phyloP scores from a whole-genome alignment of 2,113 vertebrate species.

The Indicator indicator region DNA sequence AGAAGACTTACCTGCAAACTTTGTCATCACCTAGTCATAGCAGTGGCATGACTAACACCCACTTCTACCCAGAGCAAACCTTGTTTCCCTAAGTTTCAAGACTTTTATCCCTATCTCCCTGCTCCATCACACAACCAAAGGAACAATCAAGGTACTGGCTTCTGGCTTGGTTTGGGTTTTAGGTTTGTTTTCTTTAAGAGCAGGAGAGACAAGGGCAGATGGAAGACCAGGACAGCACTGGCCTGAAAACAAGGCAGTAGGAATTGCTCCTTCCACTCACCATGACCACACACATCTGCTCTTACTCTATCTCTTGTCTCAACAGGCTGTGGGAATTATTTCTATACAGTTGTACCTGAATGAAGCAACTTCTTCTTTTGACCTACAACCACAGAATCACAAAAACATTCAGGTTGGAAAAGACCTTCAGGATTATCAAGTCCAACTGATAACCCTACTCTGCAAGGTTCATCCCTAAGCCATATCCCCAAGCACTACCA shows the following conservation, averaged over 20 bases:
- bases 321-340: background rate
- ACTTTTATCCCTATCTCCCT: background rate
- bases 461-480: no score
- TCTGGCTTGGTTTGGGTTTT: background rate
- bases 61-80: background rate
- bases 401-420: no score
- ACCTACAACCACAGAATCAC: background rate
- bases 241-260: background rate
- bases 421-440: no score
- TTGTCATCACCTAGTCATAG: background rate
- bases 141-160: background rate
- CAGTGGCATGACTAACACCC: background rate
- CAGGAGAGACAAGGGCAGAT: background rate
- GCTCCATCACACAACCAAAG: background rate
- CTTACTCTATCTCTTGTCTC: background rate
- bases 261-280: background rate
- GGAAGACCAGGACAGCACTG: background rate
- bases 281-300: background rate
- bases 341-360: background rate
- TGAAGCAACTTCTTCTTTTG: background rate
- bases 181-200: background rate
- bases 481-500: background rate
- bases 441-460: no score
- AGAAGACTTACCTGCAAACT: background rate
- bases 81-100: background rate